Conservation (phyloP, 2,797 vertebrate genomes). For the Vireo griseus region DNA sequence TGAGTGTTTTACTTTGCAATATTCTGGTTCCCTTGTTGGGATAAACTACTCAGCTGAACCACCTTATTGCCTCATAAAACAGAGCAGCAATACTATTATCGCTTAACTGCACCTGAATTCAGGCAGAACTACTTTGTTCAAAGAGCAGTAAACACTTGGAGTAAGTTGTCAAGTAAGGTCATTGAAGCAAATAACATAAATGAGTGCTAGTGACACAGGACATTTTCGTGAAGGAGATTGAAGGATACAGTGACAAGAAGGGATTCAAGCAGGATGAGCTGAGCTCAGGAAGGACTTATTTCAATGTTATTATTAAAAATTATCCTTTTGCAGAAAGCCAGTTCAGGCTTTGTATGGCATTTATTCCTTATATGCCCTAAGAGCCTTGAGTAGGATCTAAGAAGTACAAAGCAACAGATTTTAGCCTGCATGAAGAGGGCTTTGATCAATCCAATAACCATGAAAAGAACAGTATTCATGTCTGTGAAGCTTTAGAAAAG, state of each 20-base stretch:
- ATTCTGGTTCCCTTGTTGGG: slow-evolving; percentile 44
- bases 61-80: slow-evolving; percentile 68
- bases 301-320: slow-evolving; percentile 4
- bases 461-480: neutral
- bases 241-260: slow-evolving; percentile 31
- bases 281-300: neutral
- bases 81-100: slow-evolving; percentile 61
- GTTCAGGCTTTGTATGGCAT: neutral
- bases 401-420: neutral
- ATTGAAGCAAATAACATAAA: slow-evolving; percentile 59
- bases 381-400: neutral
- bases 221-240: slow-evolving; percentile 39
- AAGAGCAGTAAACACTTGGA: slow-evolving; percentile 65
- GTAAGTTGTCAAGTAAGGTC: slow-evolving; percentile 62
- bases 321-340: neutral
- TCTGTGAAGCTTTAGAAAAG: neutral
- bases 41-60: slow-evolving; percentile 60
- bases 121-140: slow-evolving; percentile 64
- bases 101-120: slow-evolving; percentile 69
- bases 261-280: neutral
- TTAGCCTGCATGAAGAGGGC: neutral
- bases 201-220: neutral
- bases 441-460: neutral
- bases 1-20: slow-evolving; percentile 53
- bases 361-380: neutral